phyloP scores from a whole-genome alignment of 2,888 invertebrate species.

The Cryptosula pallasiana region DNA sequence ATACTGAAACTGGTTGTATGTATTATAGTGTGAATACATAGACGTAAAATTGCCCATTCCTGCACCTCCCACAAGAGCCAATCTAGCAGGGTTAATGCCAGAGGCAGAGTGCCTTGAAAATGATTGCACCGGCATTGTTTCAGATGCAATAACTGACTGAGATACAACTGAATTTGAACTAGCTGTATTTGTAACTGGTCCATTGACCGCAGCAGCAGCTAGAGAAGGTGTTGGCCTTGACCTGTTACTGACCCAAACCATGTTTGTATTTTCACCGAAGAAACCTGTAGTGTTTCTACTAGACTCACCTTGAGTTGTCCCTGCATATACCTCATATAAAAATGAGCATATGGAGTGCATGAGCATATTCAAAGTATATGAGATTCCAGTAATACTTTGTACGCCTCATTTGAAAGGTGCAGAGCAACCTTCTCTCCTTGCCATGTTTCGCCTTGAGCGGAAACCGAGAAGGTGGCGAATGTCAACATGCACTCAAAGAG shows the following conservation, averaged over 20 bases:
- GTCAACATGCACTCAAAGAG: too few species aligned
- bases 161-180: background rate
- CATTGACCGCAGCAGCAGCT: background rate
- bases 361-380: too few species aligned
- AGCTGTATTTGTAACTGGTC: background rate
- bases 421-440: too few species aligned
- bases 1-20: background rate
- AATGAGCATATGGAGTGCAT: too few species aligned
- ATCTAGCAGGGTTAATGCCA: background rate
- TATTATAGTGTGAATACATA: background rate
- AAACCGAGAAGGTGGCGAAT: too few species aligned
- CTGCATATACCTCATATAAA: too few species aligned
- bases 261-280: too few species aligned
- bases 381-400: too few species aligned
- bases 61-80: background rate
- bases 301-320: background rate
- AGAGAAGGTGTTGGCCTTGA: background rate
- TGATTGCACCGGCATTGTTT: background rate
- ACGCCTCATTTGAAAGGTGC: too few species aligned
- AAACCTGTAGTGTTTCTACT: background rate
- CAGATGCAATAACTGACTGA: background rate
- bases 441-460: too few species aligned
- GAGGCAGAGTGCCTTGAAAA: background rate
- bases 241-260: background rate
- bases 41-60: background rate